Evolutionary conservation across 2,113 vertebrate species (phyloP).

Genomic region (Oenanthe melanoleuca): DNA sequence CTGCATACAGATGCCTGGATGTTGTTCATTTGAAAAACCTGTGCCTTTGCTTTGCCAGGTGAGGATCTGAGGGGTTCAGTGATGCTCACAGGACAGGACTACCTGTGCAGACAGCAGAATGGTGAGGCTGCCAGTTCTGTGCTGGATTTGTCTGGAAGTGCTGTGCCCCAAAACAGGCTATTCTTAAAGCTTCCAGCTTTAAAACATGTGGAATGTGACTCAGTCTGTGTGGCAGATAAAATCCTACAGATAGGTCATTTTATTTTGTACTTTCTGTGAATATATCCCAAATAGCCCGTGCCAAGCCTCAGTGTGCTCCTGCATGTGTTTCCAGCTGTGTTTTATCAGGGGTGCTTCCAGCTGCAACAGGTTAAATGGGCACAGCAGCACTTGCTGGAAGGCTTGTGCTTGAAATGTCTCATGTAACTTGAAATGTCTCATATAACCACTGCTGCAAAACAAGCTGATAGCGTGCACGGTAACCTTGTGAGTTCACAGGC

Average conservation of each 20-base stretch:
- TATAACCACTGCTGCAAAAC: conserved; percentile 68
- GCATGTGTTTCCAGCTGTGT: background rate
- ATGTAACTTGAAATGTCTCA: conserved; percentile 79
- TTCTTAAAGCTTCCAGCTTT: background rate
- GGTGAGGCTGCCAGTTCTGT: background rate
- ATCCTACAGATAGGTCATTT: background rate
- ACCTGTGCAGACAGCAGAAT: fast-evolving
- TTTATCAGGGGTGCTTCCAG: background rate
- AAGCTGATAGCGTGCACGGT: conserved; percentile 58
- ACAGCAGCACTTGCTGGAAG: conserved; percentile 22
- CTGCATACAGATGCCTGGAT: background rate
- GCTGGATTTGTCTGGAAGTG: background rate
- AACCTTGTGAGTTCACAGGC: conserved; percentile 61
- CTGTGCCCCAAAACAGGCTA: background rate
- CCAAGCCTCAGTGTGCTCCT: background rate
- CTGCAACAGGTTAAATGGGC: conserved; percentile 21
- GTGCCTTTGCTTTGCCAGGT: background rate
- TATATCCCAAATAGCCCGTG: background rate
- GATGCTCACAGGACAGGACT: background rate
- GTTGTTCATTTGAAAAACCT: background rate
- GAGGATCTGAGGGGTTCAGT: fast-evolving
- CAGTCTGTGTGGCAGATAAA: background rate
- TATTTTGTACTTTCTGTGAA: background rate
- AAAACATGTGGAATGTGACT: background rate
- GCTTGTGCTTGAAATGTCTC: conserved; percentile 74